phyloP scores from a whole-genome alignment of 92 coral and sea anemone species.

The Anthopleura xanthogrammica region DNA sequence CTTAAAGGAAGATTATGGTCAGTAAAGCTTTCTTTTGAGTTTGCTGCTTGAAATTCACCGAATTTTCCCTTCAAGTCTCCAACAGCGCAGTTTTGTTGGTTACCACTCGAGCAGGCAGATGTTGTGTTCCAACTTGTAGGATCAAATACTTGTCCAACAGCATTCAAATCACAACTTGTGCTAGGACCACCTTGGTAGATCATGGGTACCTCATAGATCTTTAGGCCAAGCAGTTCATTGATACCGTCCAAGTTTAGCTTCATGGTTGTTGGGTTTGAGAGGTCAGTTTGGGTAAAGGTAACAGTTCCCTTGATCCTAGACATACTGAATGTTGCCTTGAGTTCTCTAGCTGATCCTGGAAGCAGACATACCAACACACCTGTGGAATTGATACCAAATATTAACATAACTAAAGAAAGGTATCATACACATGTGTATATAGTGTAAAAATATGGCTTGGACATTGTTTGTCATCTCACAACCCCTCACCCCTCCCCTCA shows the following conservation, averaged over 20 bases:
- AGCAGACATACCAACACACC: neutral
- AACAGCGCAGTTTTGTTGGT: conserved; percentile 61
- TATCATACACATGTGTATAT: no score
- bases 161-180: conserved; percentile 16
- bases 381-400: neutral
- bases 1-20: conserved; percentile 64
- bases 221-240: conserved; percentile 60
- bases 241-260: conserved; percentile 65
- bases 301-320: conserved; percentile 75
- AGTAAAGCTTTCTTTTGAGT: conserved; percentile 19
- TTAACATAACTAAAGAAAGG: no score
- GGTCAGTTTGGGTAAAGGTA: conserved; percentile 45
- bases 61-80: conserved; percentile 81
- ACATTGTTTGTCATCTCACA: neutral
- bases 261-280: conserved; percentile 52
- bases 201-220: conserved; percentile 74
- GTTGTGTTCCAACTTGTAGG: conserved; percentile 51
- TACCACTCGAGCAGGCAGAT: conserved; percentile 36
- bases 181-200: conserved; percentile 78
- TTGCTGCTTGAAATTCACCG: conserved; percentile 44
- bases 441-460: no score
- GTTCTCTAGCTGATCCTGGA: conserved; percentile 2
- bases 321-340: conserved; percentile 84
- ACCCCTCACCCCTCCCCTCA: no score
- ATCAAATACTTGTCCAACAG: conserved; percentile 66